These are phyloP conservation scores for Chlorodrepanis virens DNA, from an alignment of 2,113 vertebrate genomes.

Conservation along the genomic window DNA sequence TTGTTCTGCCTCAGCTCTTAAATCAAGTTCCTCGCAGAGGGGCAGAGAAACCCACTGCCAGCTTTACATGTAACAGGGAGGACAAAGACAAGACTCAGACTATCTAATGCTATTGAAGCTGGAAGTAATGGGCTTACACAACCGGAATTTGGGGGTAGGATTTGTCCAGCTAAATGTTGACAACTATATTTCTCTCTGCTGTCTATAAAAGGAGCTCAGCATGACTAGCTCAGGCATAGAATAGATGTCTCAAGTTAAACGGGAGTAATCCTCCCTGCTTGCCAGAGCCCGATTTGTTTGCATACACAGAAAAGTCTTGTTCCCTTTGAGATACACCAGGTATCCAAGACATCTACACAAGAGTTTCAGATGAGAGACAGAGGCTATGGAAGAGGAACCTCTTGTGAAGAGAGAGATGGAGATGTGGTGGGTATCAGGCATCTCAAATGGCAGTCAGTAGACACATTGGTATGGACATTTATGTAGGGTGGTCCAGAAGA, in stretches of 20 bases:
- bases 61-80: background rate
- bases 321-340: background rate
- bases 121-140: background rate
- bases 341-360: background rate
- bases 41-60: background rate
- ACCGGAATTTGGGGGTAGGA: background rate
- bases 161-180: constrained; percentile 10
- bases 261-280: background rate
- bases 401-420: background rate
- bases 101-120: background rate
- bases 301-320: background rate
- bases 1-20: constrained; percentile 30
- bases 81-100: background rate
- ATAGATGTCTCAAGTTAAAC: background rate
- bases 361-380: background rate
- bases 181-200: background rate
- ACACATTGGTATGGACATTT: background rate
- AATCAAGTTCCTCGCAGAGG: background rate
- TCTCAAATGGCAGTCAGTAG: background rate
- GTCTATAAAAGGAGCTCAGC: constrained; percentile 13
- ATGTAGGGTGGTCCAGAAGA: background rate
- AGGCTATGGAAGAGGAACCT: background rate
- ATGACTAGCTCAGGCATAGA: background rate
- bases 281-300: background rate
- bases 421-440: background rate